Evolutionary conservation across 2,797 vertebrate genomes (phyloP).

Genomic region (Helicolenus hilgendorfi): DNA sequence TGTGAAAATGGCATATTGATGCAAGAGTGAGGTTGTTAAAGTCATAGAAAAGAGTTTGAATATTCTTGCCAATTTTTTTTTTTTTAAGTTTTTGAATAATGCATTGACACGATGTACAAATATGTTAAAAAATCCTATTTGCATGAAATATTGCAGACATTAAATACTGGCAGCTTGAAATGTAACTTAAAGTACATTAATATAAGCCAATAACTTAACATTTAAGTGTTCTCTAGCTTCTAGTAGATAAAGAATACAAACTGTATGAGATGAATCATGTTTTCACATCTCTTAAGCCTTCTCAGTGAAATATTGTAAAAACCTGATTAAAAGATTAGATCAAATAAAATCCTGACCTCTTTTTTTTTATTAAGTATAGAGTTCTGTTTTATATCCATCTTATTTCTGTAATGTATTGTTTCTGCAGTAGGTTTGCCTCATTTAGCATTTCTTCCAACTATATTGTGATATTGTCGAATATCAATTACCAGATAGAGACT

Average conservation of each 20-base stretch:
- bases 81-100: too few relatives aligned
- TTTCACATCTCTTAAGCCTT: neutral
- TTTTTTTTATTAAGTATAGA: neutral
- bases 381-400: neutral
- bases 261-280: neutral
- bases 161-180: neutral
- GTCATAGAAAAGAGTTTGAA: too few relatives aligned
- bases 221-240: neutral
- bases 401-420: neutral
- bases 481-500: too few relatives aligned
- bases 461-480: too few relatives aligned
- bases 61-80: too few relatives aligned
- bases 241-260: neutral
- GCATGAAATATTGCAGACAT: neutral
- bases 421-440: neutral
- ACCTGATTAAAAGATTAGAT: neutral
- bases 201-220: neutral
- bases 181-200: neutral
- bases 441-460: neutral
- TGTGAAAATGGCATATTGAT: too few relatives aligned
- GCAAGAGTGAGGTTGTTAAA: too few relatives aligned
- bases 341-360: neutral
- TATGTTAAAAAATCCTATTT: neutral
- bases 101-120: too few relatives aligned
- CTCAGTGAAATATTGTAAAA: neutral